phyloP scores from a whole-genome alignment of 2,888 invertebrate genomes.

The Ormia ochracea region DNA sequence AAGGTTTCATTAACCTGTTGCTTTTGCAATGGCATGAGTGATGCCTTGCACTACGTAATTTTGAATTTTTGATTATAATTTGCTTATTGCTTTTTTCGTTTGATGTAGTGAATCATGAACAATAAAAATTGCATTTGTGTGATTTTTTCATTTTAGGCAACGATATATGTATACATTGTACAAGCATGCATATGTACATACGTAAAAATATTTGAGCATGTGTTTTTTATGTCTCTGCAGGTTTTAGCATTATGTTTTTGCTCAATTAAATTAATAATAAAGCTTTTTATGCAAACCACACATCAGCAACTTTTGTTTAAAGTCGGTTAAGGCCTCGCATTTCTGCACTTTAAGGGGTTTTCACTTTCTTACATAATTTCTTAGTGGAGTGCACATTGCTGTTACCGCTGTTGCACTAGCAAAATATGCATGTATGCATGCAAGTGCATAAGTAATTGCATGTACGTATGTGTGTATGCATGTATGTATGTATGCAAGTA shows the following conservation, averaged over 20 bases:
- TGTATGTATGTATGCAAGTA: background rate
- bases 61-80: too few relatives aligned
- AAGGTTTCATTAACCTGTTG: too few relatives aligned
- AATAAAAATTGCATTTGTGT: too few relatives aligned
- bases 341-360: constrained; percentile 34
- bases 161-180: too few relatives aligned
- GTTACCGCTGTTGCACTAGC: background rate
- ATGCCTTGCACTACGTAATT: too few relatives aligned
- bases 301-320: background rate
- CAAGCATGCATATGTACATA: too few relatives aligned
- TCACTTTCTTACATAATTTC: constrained; percentile 62
- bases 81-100: too few relatives aligned
- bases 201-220: too few relatives aligned
- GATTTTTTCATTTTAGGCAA: too few relatives aligned
- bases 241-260: background rate
- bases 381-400: constrained; percentile 23
- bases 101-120: too few relatives aligned
- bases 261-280: background rate
- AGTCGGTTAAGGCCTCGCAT: constrained; percentile 7
- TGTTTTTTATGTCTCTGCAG: background rate
- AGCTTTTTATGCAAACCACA: background rate
- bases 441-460: background rate
- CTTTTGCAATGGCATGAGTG: too few relatives aligned
- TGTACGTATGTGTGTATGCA: background rate
- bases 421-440: background rate